A percentile compares a stretch with the other conserved stretches of the same genome.
Evolutionary conservation across 2,113 vertebrate genomes (phyloP).

Genomic region (Sisor rabdophorus): DNA sequence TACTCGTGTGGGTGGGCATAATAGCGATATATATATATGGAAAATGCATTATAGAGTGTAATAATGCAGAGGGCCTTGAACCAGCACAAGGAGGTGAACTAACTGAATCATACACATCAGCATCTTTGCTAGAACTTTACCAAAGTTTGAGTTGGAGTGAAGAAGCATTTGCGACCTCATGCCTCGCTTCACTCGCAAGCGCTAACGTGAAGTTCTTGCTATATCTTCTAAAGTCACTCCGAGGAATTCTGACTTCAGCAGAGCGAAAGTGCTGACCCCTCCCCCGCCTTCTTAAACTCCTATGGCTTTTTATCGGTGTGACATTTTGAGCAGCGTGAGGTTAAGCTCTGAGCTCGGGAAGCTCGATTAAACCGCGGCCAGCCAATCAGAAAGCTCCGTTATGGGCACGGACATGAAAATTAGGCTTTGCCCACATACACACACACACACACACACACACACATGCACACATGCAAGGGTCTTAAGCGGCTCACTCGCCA

Average conservation of each 20-base stretch:
- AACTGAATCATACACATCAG: neutral
- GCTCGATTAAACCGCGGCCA: constrained; percentile 37
- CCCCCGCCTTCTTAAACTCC: neutral
- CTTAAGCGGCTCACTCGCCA: constrained; percentile 43
- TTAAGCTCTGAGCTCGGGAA: constrained; percentile 12
- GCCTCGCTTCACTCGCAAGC: neutral
- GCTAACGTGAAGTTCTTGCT: neutral
- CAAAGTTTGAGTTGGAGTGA: neutral
- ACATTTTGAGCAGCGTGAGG: constrained; percentile 13
- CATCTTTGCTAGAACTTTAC: too few species aligned
- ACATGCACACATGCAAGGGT: constrained; percentile 30
- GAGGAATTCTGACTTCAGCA: neutral
- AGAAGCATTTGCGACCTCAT: neutral
- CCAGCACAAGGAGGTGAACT: too few species aligned
- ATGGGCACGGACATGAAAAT: constrained; percentile 49
- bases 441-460: too few species aligned
- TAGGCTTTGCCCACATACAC: constrained; percentile 51
- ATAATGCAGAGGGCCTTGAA: too few species aligned
- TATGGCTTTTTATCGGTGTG: neutral
- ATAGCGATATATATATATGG: too few species aligned
- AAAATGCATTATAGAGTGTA: too few species aligned
- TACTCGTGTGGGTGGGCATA: too few species aligned
- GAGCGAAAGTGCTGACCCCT: neutral
- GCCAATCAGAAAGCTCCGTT: constrained; percentile 53
- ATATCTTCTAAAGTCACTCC: neutral